Evolutionary conservation across 1,140 invertebrate species (phyloP).

Genomic region (Lepeophtheirus salmonis): DNA sequence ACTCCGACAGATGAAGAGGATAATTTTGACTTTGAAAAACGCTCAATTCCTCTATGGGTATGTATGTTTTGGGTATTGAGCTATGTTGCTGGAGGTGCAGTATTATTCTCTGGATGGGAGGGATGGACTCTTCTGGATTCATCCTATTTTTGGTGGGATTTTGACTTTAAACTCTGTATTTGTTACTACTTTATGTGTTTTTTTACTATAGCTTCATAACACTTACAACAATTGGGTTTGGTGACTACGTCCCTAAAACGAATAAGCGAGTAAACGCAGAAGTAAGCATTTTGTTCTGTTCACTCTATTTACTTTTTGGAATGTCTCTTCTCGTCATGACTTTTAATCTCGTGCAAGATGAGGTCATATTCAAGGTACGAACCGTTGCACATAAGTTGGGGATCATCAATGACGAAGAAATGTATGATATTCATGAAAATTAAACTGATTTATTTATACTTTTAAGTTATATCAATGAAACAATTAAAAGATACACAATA

Average conservation of each 20-base stretch:
- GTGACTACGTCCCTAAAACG: constrained; percentile 31
- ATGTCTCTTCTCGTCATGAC: constrained; percentile 43
- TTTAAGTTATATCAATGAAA: no score
- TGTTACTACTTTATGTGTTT: no score
- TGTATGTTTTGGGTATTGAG: constrained; percentile 23
- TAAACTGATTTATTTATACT: no score
- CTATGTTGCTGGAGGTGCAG: constrained; percentile 25
- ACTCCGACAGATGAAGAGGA: no score
- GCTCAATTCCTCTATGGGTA: constrained; percentile 25
- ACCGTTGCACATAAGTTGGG: constrained; percentile 16
- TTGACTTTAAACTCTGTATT: no score
- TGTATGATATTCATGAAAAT: no score
- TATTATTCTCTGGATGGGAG: constrained; percentile 28
- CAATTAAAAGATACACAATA: no score
- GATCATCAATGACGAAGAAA: constrained; percentile 19
- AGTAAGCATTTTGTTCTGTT: constrained; percentile 31
- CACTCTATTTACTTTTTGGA: constrained; percentile 34
- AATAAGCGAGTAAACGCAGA: constrained; percentile 20
- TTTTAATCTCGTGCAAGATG: constrained; percentile 33
- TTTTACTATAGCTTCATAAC: no score
- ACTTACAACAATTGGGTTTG: constrained; percentile 32
- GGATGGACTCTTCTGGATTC: constrained; percentile 30
- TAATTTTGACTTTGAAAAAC: no score
- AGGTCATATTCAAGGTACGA: constrained; percentile 14
- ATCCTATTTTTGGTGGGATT: constrained; percentile 24